Evolutionary conservation across 2,113 vertebrate genomes (phyloP).

Genomic region (Psilopsiagon aurifrons): DNA sequence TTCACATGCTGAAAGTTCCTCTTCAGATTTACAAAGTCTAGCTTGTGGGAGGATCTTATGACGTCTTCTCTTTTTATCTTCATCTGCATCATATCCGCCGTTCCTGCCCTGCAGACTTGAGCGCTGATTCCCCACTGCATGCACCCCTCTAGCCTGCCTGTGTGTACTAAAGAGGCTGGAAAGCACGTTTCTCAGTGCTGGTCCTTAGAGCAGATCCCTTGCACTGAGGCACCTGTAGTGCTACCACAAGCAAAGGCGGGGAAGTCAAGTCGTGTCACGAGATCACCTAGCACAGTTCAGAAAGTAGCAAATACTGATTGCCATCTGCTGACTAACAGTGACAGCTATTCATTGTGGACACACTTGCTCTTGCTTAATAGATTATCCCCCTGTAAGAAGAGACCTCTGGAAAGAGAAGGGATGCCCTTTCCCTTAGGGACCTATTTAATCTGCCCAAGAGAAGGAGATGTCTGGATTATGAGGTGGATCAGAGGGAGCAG

Average conservation of each 20-base stretch:
- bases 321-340: background rate
- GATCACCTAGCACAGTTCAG: background rate
- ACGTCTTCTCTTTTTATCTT: background rate
- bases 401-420: background rate
- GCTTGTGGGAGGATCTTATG: slow-evolving; percentile 33
- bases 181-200: fast-evolving
- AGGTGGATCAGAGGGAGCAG: background rate
- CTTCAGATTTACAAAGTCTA: slow-evolving; percentile 5
- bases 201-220: background rate
- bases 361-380: background rate
- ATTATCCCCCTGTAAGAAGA: background rate
- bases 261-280: fast-evolving
- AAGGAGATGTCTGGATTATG: background rate
- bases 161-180: background rate
- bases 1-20: background rate
- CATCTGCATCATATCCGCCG: background rate
- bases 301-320: background rate
- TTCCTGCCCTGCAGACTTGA: background rate
- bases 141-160: background rate
- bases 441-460: background rate
- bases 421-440: background rate
- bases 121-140: background rate
- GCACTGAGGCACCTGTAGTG: fast-evolving
- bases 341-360: background rate
- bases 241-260: background rate